These are phyloP conservation scores for Drosophila acutilabella DNA, from an alignment of 2,888 invertebrate species.

Conservation along the genomic window DNA sequence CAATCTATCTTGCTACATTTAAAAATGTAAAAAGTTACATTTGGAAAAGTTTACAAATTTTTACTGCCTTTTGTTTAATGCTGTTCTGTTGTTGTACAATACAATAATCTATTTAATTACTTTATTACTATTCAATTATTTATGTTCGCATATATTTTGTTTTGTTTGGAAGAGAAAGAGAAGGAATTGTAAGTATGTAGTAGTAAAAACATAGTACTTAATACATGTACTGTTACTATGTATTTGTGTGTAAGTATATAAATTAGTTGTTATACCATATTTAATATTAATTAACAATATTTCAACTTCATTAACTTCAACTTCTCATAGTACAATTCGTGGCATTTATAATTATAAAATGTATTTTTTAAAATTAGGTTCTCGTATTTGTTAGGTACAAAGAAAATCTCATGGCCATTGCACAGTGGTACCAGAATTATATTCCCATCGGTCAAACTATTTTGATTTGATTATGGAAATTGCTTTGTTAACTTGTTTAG, in stretches of 20 bases:
- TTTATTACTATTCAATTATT: slow-evolving; percentile 28
- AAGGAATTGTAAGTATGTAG: slow-evolving; percentile 42
- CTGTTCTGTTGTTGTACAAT: slow-evolving; percentile 38
- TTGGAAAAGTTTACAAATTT: slow-evolving; percentile 30
- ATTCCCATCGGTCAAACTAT: slow-evolving; percentile 29
- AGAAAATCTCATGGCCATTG: slow-evolving; percentile 67
- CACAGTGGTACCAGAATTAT: slow-evolving; percentile 38
- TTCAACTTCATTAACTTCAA: slow-evolving; percentile 31
- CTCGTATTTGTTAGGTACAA: slow-evolving; percentile 62
- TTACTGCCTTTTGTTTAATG: slow-evolving; percentile 49
- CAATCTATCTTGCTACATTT: slow-evolving; percentile 30
- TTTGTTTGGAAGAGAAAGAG: slow-evolving; percentile 59
- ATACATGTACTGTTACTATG: slow-evolving; percentile 24
- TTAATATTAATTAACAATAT: slow-evolving; percentile 70
- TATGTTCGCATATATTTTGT: slow-evolving; percentile 35
- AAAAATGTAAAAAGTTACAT: slow-evolving; percentile 60
- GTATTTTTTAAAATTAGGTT: slow-evolving; percentile 53
- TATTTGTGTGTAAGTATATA: slow-evolving; percentile 40
- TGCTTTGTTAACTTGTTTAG: slow-evolving; percentile 2
- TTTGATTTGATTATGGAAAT: neutral
- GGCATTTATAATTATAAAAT: slow-evolving; percentile 51
- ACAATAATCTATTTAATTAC: slow-evolving; percentile 22
- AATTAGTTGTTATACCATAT: slow-evolving; percentile 61
- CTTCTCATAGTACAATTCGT: slow-evolving; percentile 60
- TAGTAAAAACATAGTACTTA: slow-evolving; percentile 50